A percentile compares a stretch with the other conserved stretches of the same genome.
Conservation (phyloP, 2,113 vertebrate genomes). For the Scophthalmus maximus region DNA sequence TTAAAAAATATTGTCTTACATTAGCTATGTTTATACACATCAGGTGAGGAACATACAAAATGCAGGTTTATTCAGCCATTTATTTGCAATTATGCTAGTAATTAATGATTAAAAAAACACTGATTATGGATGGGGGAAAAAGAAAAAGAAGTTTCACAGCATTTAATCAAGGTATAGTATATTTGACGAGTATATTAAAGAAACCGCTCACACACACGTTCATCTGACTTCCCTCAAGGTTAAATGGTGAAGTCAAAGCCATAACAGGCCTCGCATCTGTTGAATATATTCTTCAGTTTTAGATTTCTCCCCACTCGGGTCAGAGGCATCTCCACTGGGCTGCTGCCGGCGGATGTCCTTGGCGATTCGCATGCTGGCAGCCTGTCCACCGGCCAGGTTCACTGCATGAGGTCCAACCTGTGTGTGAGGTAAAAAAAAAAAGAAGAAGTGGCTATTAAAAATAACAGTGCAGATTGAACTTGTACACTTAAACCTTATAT, state of each 20-base stretch:
- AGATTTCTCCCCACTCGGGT: constrained; percentile 39
- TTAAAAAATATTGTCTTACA: too few relatives aligned
- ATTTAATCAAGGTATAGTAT: not conserved
- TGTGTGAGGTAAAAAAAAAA: not conserved
- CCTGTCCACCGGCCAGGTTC: constrained; percentile 85
- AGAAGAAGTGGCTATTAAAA: not conserved
- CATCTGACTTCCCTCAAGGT: not conserved
- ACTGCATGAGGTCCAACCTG: constrained; percentile 85
- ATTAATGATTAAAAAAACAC: too few relatives aligned
- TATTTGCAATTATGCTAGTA: too few relatives aligned
- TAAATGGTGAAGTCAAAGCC: constrained; percentile 66
- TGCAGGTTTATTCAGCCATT: too few relatives aligned
- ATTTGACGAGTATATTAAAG: not conserved
- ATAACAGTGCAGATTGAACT: not conserved
- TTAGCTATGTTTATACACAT: too few relatives aligned
- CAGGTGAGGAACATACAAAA: not conserved
- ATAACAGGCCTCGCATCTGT: constrained; percentile 83
- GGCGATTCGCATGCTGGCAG: constrained; percentile 80
- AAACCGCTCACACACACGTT: not conserved
- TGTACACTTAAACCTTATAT: not conserved
- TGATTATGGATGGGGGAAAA: not conserved
- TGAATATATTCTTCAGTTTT: constrained; percentile 78
- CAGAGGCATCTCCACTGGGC: not conserved
- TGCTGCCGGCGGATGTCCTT: constrained; percentile 66
- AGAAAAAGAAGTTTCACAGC: not conserved